Conservation (phyloP, 1,140 invertebrate genomes). For the Caenorhabditis brenneri region DNA sequence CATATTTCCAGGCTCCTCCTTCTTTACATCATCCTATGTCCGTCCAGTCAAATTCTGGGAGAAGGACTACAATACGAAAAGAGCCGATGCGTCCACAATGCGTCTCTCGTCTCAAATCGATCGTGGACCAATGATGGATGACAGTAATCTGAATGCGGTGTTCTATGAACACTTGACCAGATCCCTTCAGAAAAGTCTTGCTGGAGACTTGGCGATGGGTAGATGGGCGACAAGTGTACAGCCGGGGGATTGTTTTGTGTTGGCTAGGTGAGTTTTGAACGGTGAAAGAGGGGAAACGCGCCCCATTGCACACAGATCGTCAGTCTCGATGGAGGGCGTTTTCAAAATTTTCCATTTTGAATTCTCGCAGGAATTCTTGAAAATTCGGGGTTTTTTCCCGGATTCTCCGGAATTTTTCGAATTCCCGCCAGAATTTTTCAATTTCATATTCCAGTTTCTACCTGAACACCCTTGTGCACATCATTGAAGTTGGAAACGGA, state of each 20-base stretch:
- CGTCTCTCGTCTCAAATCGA: conserved; percentile 91
- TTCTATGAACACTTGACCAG: conserved; percentile 98
- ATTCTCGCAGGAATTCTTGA: too few relatives aligned
- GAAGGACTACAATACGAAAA: conserved; percentile 78
- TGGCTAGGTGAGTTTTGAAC: conserved; percentile 83
- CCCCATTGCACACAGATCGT: too few relatives aligned
- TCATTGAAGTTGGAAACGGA: conserved; percentile 97
- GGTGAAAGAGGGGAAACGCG: not conserved
- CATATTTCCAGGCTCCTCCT: conserved; percentile 88
- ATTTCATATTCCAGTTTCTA: conserved; percentile 82
- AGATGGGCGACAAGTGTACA: conserved; percentile 65
- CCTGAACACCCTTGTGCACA: conserved; percentile 96
- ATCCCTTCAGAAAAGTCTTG: conserved; percentile 91
- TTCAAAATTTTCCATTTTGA: too few relatives aligned
- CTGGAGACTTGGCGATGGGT: conserved; percentile 89
- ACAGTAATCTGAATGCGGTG: conserved; percentile 98
- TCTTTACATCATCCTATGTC: conserved; percentile 96
- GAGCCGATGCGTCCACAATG: conserved; percentile 96
- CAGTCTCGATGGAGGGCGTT: too few relatives aligned
- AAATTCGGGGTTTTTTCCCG: too few relatives aligned
- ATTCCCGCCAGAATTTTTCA: too few relatives aligned
- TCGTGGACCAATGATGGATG: conserved; percentile 85
- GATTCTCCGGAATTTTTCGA: too few relatives aligned
- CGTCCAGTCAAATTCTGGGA: conserved; percentile 99
- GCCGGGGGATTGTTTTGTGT: conserved; percentile 83